A percentile compares a stretch with the other conserved stretches of the same genome.
Conservation (phyloP, 2,113 vertebrate genomes). For the Phyllostomus discolor region DNA sequence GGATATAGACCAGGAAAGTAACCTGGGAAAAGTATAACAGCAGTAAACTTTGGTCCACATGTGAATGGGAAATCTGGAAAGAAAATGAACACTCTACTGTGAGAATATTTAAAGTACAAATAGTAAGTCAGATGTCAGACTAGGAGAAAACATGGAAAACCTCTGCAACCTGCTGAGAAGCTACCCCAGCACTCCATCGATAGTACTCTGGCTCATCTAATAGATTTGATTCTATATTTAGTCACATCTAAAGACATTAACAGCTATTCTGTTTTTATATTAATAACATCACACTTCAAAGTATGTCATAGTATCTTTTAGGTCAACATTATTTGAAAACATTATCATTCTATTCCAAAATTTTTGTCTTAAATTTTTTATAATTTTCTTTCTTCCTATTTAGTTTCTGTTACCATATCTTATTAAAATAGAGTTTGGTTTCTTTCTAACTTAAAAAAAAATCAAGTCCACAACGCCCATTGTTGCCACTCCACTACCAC, state of each 20-base stretch:
- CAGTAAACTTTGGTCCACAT: background rate
- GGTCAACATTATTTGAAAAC: slow-evolving; percentile 30
- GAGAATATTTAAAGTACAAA: slow-evolving; percentile 17
- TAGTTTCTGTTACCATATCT: slow-evolving; percentile 33
- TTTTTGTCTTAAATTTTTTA: background rate
- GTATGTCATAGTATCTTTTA: slow-evolving; percentile 29
- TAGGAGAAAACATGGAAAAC: background rate
- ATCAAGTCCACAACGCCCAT: background rate
- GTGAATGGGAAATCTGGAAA: slow-evolving; percentile 28
- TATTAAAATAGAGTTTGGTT: slow-evolving; percentile 43
- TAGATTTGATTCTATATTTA: background rate
- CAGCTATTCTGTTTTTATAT: background rate
- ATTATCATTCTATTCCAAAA: background rate
- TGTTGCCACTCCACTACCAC: background rate
- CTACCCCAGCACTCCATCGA: background rate
- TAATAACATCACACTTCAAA: slow-evolving; percentile 46
- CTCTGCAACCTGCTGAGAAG: slow-evolving; percentile 27
- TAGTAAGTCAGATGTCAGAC: background rate
- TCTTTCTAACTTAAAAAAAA: slow-evolving; percentile 39
- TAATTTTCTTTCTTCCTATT: slow-evolving; percentile 23
- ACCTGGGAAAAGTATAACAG: slow-evolving; percentile 47
- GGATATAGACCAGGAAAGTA: background rate
- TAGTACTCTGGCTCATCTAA: background rate
- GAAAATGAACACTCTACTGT: slow-evolving; percentile 28
- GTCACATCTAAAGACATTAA: background rate